Conservation (phyloP, 2,888 invertebrate genomes). For the Mesopsocus fuscifrons region DNA sequence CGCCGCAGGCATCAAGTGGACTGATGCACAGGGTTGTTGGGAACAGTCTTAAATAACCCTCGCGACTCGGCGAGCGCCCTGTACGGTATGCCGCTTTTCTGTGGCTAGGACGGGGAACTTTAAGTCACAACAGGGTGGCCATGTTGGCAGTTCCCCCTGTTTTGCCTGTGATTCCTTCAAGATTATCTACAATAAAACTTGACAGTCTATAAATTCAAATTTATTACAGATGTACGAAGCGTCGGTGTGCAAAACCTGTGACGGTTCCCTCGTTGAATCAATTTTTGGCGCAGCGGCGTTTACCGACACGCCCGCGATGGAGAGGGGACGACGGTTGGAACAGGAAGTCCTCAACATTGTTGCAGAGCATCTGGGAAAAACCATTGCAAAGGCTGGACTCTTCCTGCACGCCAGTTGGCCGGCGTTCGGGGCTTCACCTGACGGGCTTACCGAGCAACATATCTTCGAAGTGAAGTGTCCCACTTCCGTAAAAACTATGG, state of each 20-base stretch:
- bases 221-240: conserved; percentile 12
- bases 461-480: conserved; percentile 13
- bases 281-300: conserved; percentile 11
- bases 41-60: no score
- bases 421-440: conserved; percentile 13
- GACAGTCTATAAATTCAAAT: no score
- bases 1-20: no score
- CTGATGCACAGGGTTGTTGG: no score
- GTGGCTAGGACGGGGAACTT: no score
- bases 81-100: no score
- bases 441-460: conserved; percentile 10
- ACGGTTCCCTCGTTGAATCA: conserved; percentile 8
- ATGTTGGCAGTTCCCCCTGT: no score
- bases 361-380: not conserved
- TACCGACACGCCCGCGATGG: conserved; percentile 10
- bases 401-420: conserved; percentile 8
- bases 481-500: conserved; percentile 4
- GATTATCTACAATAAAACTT: no score
- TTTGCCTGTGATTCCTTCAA: no score
- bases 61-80: no score
- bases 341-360: conserved; percentile 7
- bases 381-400: conserved; percentile 9
- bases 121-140: no score
- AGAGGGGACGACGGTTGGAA: conserved; percentile 12
- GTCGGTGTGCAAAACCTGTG: conserved; percentile 7